Percentiles rank a stretch among this genome's conserved stretches.
Evolutionary conservation across 2,797 vertebrate species (phyloP).

Genomic region (Propithecus perrieri): DNA sequence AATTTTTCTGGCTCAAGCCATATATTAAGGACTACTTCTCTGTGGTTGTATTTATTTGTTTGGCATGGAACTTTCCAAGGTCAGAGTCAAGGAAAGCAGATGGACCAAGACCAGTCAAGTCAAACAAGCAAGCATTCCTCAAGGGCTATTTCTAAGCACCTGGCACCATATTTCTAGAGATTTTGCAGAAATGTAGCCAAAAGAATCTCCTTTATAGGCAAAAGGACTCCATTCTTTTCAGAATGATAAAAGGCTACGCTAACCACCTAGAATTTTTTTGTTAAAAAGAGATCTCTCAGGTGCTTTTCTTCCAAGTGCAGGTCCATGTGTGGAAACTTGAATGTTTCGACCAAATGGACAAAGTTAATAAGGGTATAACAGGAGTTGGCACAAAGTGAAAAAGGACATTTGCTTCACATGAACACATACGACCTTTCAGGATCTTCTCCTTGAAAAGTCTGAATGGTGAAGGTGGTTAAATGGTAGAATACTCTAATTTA

Average conservation of each 20-base stretch:
- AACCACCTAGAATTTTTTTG: not conserved
- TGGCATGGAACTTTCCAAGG: not conserved
- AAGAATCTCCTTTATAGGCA: not conserved
- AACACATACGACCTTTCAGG: not conserved
- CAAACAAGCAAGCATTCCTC: not conserved
- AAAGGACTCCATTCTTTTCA: not conserved
- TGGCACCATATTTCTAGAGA: not conserved
- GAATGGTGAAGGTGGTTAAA: not conserved
- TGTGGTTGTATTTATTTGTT: not conserved
- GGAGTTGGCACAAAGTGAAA: not conserved
- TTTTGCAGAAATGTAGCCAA: not conserved
- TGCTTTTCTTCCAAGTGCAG: not conserved
- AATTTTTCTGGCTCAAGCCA: conserved; percentile 23
- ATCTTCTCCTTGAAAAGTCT: not conserved
- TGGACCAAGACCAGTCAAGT: not conserved
- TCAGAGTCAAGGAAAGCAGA: not conserved
- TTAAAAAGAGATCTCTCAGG: not conserved
- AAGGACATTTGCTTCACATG: not conserved
- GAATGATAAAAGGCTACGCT: not conserved
- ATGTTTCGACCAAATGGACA: not conserved
- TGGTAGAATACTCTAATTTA: not conserved
- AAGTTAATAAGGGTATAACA: not conserved
- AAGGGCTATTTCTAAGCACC: not conserved
- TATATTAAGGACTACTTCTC: not conserved
- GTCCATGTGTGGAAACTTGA: not conserved